A percentile compares a stretch with the other conserved stretches of the same genome.
Conservation (phyloP, 2,113 vertebrate species). For the Rhizomys pruinosus region DNA sequence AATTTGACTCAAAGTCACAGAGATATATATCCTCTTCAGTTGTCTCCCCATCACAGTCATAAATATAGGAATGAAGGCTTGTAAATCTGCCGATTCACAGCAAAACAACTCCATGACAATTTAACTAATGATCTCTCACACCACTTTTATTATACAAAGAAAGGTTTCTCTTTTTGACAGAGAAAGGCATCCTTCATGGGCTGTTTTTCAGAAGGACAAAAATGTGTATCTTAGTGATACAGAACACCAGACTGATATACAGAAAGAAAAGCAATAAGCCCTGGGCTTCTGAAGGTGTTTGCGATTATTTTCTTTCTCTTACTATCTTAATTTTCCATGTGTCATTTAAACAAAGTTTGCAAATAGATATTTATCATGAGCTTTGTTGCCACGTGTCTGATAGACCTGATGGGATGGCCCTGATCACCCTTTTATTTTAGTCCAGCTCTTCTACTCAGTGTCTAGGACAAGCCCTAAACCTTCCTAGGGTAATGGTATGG, state of each 20-base stretch:
- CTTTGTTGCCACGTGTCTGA: not conserved
- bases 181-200: conserved; percentile 70
- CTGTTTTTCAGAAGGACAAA: conserved; percentile 69
- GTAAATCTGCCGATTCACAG: conserved; percentile 84
- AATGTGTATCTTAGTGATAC: conserved; percentile 60
- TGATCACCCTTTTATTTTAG: not conserved
- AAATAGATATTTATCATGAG: not conserved
- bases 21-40: conserved; percentile 79
- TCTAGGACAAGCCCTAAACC: not conserved
- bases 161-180: conserved; percentile 67
- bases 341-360: conserved; percentile 16
- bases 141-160: conserved; percentile 78
- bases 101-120: conserved; percentile 79
- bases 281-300: not conserved
- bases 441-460: not conserved
- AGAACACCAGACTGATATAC: conserved; percentile 60
- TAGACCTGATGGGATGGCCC: not conserved
- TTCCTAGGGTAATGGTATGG: not conserved
- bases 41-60: conserved; percentile 80
- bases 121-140: conserved; percentile 79
- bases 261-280: conserved; percentile 26
- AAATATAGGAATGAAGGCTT: conserved; percentile 79
- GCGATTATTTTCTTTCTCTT: not conserved
- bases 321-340: not conserved
- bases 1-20: conserved; percentile 79